These are phyloP conservation scores for Liodrosophila aerea DNA, from an alignment of 2,888 invertebrate genomes.

Conservation along the genomic window DNA sequence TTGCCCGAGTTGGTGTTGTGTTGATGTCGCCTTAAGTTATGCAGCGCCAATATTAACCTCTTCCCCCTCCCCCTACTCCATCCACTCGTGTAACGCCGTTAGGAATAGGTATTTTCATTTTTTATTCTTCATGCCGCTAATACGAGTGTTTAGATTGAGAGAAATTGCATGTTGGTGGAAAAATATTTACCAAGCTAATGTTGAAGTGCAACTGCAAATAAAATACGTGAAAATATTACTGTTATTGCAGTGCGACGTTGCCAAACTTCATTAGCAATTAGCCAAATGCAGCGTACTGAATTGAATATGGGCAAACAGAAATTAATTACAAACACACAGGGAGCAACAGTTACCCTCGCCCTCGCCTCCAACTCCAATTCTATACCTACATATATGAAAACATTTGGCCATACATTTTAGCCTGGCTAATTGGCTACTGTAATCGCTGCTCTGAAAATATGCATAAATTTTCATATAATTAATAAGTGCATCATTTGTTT, in stretches of 20 bases:
- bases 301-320: constrained; percentile 47
- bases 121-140: constrained; percentile 49
- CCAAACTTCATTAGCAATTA: constrained; percentile 48
- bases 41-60: constrained; percentile 49
- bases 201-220: constrained; percentile 12
- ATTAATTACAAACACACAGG: constrained; percentile 62
- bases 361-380: constrained; percentile 15
- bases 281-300: constrained; percentile 49
- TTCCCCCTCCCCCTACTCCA: not conserved
- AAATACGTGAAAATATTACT: constrained; percentile 24
- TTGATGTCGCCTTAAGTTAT: constrained; percentile 64
- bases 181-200: constrained; percentile 66
- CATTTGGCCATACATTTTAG: constrained; percentile 38
- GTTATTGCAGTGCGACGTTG: constrained; percentile 26
- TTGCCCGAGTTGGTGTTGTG: constrained; percentile 5
- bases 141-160: constrained; percentile 70
- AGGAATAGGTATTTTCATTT: constrained; percentile 60
- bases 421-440: constrained; percentile 43
- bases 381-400: constrained; percentile 10
- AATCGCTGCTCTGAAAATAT: constrained; percentile 21
- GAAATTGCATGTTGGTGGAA: constrained; percentile 75
- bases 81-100: not conserved
- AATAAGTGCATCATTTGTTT: constrained; percentile 44
- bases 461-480: constrained; percentile 32
- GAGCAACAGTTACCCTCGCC: constrained; percentile 4